Evolutionary conservation across 2,888 invertebrate species (phyloP), one percentile per base, ranked within the genome.

Genomic region (Cheilosia variabilis): DNA sequence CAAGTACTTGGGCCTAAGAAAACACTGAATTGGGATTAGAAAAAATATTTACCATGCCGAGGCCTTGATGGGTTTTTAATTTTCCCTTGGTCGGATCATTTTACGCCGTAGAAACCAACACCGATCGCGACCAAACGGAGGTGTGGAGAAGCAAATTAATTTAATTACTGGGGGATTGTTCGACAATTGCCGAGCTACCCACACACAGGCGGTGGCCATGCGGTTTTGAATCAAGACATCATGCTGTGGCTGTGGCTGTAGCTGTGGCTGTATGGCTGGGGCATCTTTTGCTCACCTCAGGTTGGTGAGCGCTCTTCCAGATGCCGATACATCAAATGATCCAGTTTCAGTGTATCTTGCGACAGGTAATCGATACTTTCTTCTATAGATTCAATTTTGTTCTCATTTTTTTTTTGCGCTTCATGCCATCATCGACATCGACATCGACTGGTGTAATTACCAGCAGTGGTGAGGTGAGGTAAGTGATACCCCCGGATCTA

Each of bases 111-210:
- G 17, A 34, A 45, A 34, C 37, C 2, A 9, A 43, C 78, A 73
- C 72, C 78, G 63, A 7, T 66, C 72, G 27, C 27, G 27, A 27
- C 27, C 27, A 27, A 27, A 27, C 27, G 55, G 7, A 72, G 72
- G 83, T 83, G 83, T 68, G 68, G 72, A 73, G 66, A 62, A 78
- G 66, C 72, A 78, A 83, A 83, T 78, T 73, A 83, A 78, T 73
- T 83, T 78, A 78, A 78, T 83, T 78, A 83, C 71, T 47, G 60
- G 72, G 43, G 66, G 73, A 73, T 37, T 52, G 34, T 50, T 60
- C 22, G 63, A 62, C 62, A 62, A 27, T 9, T 45, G 78, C 68
- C 55, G 52, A 52, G 65, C 52, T 43, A 71, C 31, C 13, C 19
- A 63, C 9, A 6, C 45, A 2, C 13, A 17, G 13, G 15, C 19